A percentile compares a stretch with the other conserved stretches of the same genome.
phyloP scores from a whole-genome alignment of 2,113 vertebrate species.

The Baryphthengus martii region DNA sequence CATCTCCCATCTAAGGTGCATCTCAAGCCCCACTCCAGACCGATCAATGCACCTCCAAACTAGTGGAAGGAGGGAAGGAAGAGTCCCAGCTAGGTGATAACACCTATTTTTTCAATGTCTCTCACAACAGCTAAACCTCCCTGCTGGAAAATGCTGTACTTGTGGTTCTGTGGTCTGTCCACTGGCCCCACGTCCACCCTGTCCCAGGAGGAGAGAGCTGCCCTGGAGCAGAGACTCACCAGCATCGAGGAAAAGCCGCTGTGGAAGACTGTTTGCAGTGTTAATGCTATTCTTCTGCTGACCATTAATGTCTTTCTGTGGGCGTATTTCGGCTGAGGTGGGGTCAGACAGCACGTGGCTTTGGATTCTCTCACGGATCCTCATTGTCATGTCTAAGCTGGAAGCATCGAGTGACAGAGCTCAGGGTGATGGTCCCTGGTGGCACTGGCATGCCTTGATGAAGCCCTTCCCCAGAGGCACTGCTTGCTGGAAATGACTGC shows the following conservation, averaged over 20 bases:
- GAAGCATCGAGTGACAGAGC: accelerated
- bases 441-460: accelerated
- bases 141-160: conserved; percentile 69
- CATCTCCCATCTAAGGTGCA: neutral
- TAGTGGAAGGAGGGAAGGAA: neutral
- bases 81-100: neutral
- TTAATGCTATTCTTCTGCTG: conserved; percentile 84
- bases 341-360: neutral
- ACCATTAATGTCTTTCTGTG: conserved; percentile 86
- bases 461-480: neutral
- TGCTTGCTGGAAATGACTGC: neutral
- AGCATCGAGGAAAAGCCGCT: conserved; percentile 80
- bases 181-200: neutral
- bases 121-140: neutral
- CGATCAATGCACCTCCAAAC: neutral
- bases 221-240: conserved; percentile 72
- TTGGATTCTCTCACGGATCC: neutral
- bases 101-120: accelerated
- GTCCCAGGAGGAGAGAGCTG: conserved; percentile 68
- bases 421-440: neutral
- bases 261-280: conserved; percentile 82
- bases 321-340: conserved; percentile 84
- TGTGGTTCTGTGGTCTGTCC: conserved; percentile 84
- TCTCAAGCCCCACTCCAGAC: neutral
- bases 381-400: neutral